Conservation (phyloP, 1,140 invertebrate species). For the Rhagoletis pomonella region DNA sequence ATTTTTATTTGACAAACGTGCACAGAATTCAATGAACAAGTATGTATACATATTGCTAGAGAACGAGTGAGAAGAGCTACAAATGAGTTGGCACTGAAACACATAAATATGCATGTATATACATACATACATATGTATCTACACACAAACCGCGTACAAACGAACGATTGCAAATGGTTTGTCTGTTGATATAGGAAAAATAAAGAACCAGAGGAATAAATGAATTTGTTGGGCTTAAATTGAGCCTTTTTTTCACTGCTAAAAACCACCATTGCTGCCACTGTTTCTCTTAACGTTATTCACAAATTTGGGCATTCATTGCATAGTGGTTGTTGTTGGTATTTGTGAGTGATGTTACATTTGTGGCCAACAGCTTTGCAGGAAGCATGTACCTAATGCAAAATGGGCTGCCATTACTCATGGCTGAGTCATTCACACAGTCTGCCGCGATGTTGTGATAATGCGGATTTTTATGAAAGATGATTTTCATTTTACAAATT, state of each 20-base stretch:
- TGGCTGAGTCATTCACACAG: not conserved
- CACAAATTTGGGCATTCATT: not conserved
- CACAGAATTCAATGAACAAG: not conserved
- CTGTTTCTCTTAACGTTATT: not conserved
- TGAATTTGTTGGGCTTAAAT: not conserved
- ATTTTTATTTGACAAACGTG: conserved; percentile 42
- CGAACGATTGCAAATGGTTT: not conserved
- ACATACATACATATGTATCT: no score
- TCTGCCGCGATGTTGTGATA: no score
- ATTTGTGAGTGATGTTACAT: not conserved
- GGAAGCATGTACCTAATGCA: not conserved
- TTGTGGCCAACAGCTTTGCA: not conserved
- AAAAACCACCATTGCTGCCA: not conserved
- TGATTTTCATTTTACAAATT: no score
- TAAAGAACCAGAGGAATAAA: not conserved
- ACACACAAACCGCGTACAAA: not conserved
- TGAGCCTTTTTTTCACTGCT: not conserved
- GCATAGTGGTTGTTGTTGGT: not conserved
- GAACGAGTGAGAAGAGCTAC: not conserved
- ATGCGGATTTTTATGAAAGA: no score
- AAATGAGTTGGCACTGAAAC: not conserved
- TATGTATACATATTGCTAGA: not conserved
- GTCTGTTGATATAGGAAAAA: not conserved
- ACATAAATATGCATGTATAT: no score
- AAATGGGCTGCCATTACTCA: not conserved